Evolutionary conservation across 2,888 invertebrate species (phyloP), one percentile per base, ranked within the genome.

Genomic region (Agrilus biguttatus): DNA sequence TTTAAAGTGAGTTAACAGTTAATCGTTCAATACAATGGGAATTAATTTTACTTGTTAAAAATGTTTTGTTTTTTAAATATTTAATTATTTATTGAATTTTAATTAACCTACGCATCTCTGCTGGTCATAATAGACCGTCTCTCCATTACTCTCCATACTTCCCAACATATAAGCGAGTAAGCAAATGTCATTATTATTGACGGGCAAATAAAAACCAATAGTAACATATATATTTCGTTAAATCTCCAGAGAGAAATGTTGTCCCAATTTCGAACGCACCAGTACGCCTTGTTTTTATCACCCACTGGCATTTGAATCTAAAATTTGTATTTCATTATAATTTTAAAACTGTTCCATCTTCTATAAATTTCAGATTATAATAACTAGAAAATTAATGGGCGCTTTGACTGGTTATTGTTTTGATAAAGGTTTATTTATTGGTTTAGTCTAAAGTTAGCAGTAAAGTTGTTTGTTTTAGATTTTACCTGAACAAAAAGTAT

Each of bases 181-280:
- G 80, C 75, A 44, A 75, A 71, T 1, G 70, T 69, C 79, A 82
- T 82, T 40, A 80, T 73, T 37, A 64, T 58, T 13, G 78, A 69
- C 0, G 82, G 82, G 21, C 77, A 61, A 5, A 80, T 57, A 36
- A 82, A 68, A 14, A 81, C 71, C 23, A 80, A 54, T 2, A 74
- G 53, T 12, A 81, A 61, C 75, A 80, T 76, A 61, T 77, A 79
- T 4, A 78, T 55, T 56, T 78, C 79, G 56, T 77, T 76, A 36
- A 70, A 60, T 38, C 65, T 66, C 70, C 73, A 74, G 35, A 71
- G 54, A 14, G 47, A 39, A 1, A 56, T 55, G 13, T 67, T 62
- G 40, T 69, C 63, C 61, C 70, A 72, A 50, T 75, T 66, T 28
- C 74, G 65, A 1, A 75, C 70, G 52, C 79, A 79, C 74, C 77